Conservation (phyloP, 35 echinoderm and acorn worm genomes). For the Apostichopus californicus region DNA sequence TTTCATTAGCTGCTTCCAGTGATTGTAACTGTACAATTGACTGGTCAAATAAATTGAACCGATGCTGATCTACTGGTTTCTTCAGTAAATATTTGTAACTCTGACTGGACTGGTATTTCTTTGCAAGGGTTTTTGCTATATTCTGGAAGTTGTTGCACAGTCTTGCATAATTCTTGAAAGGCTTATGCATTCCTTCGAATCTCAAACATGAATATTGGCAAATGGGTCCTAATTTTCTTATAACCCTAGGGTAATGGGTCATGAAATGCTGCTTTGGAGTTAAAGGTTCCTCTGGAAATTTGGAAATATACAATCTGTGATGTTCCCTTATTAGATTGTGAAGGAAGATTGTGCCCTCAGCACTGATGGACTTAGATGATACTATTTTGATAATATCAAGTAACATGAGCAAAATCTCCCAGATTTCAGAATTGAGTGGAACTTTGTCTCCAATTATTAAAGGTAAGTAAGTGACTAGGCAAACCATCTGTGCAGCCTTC, state of each 20-base stretch:
- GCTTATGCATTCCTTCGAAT: slow-evolving; percentile 73
- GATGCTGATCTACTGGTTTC: slow-evolving; percentile 16
- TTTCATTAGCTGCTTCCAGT: slow-evolving; percentile 28
- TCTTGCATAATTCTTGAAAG: slow-evolving; percentile 68
- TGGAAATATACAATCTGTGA: slow-evolving; percentile 57
- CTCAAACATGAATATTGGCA: slow-evolving; percentile 69
- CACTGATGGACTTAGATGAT: slow-evolving; percentile 55
- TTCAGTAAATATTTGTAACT: slow-evolving; percentile 55
- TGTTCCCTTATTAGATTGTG: slow-evolving; percentile 61
- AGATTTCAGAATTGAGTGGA: slow-evolving; percentile 45
- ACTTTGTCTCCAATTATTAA: slow-evolving; percentile 75
- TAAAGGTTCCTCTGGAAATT: slow-evolving; percentile 62
- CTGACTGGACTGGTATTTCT: slow-evolving; percentile 67
- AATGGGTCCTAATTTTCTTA: slow-evolving; percentile 56
- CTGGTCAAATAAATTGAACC: slow-evolving; percentile 42
- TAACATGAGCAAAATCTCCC: slow-evolving; percentile 58
- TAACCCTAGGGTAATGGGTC: slow-evolving; percentile 60
- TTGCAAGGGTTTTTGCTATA: slow-evolving; percentile 65
- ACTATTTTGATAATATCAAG: slow-evolving; percentile 65
- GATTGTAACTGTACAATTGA: slow-evolving; percentile 56
- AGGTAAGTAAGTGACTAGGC: slow-evolving; percentile 53
- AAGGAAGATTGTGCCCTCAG: slow-evolving; percentile 43
- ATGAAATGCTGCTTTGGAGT: slow-evolving; percentile 69
- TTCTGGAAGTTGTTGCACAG: slow-evolving; percentile 66
- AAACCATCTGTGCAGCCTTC: slow-evolving; percentile 73